Percentiles rank a stretch among this genome's conserved stretches.
phyloP scores from a whole-genome alignment of 2,113 vertebrate species.

The Ammodytes dubius region DNA sequence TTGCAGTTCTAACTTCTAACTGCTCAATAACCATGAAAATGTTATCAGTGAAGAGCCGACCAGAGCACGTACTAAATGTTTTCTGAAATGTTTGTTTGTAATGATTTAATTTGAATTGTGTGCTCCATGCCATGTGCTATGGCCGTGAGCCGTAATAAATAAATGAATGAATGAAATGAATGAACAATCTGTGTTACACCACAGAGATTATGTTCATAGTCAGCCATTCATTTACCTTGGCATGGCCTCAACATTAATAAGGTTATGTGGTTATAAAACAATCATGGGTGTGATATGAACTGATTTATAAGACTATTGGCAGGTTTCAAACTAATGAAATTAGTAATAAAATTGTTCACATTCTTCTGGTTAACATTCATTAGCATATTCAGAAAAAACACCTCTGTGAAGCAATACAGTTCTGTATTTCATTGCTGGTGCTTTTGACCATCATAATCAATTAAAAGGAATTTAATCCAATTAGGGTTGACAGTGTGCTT shows the following conservation, averaged over 20 bases:
- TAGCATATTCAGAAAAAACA: constrained; percentile 29
- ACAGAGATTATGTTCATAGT: background rate
- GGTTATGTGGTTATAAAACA: background rate
- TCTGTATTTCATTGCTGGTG: constrained; percentile 41
- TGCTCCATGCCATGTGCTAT: too few relatives aligned
- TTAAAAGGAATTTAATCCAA: constrained; percentile 66
- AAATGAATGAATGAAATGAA: too few relatives aligned
- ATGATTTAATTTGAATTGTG: too few relatives aligned
- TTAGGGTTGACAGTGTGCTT: constrained; percentile 46
- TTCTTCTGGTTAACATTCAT: constrained; percentile 10
- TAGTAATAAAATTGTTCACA: constrained; percentile 30
- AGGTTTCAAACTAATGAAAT: constrained; percentile 38
- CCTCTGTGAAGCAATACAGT: background rate
- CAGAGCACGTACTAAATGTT: background rate
- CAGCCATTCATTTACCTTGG: background rate
- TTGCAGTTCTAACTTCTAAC: background rate
- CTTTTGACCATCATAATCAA: constrained; percentile 61
- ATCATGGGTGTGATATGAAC: background rate
- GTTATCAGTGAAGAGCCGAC: background rate
- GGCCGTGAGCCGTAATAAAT: too few relatives aligned
- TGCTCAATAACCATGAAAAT: background rate
- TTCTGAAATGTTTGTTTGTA: too few relatives aligned
- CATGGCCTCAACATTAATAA: constrained; percentile 1
- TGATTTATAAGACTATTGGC: constrained; percentile 28
- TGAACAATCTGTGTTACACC: background rate